phyloP scores from a whole-genome alignment of 2,888 invertebrate species.

The Agrochola circellaris region DNA sequence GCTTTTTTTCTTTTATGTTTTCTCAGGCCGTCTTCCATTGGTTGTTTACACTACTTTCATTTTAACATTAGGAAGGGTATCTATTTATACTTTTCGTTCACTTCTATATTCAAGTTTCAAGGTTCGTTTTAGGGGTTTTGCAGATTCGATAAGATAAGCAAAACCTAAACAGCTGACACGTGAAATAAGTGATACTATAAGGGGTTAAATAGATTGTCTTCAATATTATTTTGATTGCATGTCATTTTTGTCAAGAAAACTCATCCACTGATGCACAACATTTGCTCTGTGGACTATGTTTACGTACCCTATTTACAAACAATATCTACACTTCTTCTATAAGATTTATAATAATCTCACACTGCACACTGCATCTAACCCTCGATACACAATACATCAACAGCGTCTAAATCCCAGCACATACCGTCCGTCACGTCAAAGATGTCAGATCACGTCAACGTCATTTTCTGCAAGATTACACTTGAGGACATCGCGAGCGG shows the following conservation, averaged over 20 bases:
- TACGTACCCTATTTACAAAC: not conserved
- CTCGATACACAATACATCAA: not conserved
- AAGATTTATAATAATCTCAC: not conserved
- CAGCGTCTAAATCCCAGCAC: slow-evolving; percentile 38
- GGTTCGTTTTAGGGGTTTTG: not conserved
- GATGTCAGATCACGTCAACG: slow-evolving; percentile 65
- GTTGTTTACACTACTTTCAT: slow-evolving; percentile 5
- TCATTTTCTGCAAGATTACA: slow-evolving; percentile 78
- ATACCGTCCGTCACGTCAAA: slow-evolving; percentile 60
- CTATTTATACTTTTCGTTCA: not conserved
- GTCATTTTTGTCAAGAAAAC: not conserved
- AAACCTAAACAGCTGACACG: not conserved
- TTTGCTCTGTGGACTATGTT: not conserved
- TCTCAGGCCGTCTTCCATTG: slow-evolving; percentile 12
- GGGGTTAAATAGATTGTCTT: not conserved
- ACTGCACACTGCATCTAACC: not conserved
- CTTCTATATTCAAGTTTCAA: not conserved
- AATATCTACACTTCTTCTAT: not conserved
- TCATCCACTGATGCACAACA: too few species aligned
- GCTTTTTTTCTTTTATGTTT: slow-evolving; percentile 23
- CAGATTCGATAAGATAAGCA: not conserved
- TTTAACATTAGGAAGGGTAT: not conserved
- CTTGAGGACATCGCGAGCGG: slow-evolving; percentile 70
- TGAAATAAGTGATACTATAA: not conserved
- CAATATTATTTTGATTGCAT: not conserved